A percentile compares a stretch with the other conserved stretches of the same genome.
Conservation (phyloP, 1,140 invertebrate species). For the Dendrolimus kikuchii region DNA sequence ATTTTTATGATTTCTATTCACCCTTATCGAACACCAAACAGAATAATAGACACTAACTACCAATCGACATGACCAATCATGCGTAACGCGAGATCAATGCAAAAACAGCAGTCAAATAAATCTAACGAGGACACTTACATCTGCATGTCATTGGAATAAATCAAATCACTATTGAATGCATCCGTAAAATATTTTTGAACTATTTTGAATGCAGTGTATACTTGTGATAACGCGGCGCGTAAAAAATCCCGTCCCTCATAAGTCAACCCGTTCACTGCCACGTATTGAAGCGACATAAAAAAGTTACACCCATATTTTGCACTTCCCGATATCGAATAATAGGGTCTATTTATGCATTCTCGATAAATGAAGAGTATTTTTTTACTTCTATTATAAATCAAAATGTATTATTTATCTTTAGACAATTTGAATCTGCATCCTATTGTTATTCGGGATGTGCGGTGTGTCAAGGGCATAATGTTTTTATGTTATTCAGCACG, state of each 20-base stretch:
- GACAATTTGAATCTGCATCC: constrained; percentile 69
- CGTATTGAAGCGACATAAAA: constrained; percentile 54
- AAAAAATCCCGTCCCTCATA: constrained; percentile 51
- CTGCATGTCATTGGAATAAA: constrained; percentile 70
- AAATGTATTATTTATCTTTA: constrained; percentile 72
- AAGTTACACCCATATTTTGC: constrained; percentile 71
- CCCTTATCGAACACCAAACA: constrained; percentile 27
- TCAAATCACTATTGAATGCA: constrained; percentile 69
- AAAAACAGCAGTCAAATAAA: constrained; percentile 68
- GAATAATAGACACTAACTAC: constrained; percentile 58
- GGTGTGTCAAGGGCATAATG: constrained; percentile 69
- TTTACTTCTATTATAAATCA: constrained; percentile 70
- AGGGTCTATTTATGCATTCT: constrained; percentile 70
- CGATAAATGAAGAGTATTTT: constrained; percentile 70
- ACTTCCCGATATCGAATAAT: constrained; percentile 67
- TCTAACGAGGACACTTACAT: constrained; percentile 66
- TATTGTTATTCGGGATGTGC: constrained; percentile 65
- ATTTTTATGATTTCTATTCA: constrained; percentile 8
- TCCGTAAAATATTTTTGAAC: constrained; percentile 69
- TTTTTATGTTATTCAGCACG: constrained; percentile 39
- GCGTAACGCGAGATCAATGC: constrained; percentile 56
- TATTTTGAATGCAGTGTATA: constrained; percentile 60
- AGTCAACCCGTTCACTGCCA: constrained; percentile 66
- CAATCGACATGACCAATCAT: constrained; percentile 66
- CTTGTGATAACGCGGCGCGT: constrained; percentile 23